A percentile compares a stretch with the other conserved stretches of the same genome.
phyloP scores from a whole-genome alignment of 2,113 vertebrate genomes.

The Heliornis fulica region DNA sequence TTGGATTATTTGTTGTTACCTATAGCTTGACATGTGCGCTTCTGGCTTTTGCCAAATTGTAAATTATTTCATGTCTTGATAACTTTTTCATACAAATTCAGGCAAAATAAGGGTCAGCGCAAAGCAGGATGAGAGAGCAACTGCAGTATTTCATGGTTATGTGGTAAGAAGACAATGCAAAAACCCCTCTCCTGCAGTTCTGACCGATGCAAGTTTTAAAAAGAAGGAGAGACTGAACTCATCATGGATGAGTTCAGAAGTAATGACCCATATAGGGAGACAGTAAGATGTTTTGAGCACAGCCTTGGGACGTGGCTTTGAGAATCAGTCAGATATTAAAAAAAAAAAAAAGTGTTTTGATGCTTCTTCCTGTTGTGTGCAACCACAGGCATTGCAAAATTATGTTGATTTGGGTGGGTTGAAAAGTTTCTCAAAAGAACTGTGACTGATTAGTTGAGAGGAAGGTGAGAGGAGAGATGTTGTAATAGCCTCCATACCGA shows the following conservation, averaged over 20 bases:
- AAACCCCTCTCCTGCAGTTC: not conserved
- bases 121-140: not conserved
- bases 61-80: not conserved
- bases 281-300: not conserved
- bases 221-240: not conserved
- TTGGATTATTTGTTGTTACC: not conserved
- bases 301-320: not conserved
- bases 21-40: not conserved
- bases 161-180: not conserved
- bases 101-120: not conserved
- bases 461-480: not conserved
- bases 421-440: not conserved
- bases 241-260: not conserved
- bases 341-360: too few relatives aligned
- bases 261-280: not conserved
- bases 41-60: not conserved
- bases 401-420: not conserved
- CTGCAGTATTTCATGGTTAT: not conserved
- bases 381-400: not conserved
- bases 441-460: not conserved
- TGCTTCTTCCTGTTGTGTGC: not conserved
- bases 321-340: not conserved
- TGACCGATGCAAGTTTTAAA: not conserved
- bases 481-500: too few relatives aligned
- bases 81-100: not conserved